Conservation (phyloP, 2,113 vertebrate species). For the Cariama cristata region DNA sequence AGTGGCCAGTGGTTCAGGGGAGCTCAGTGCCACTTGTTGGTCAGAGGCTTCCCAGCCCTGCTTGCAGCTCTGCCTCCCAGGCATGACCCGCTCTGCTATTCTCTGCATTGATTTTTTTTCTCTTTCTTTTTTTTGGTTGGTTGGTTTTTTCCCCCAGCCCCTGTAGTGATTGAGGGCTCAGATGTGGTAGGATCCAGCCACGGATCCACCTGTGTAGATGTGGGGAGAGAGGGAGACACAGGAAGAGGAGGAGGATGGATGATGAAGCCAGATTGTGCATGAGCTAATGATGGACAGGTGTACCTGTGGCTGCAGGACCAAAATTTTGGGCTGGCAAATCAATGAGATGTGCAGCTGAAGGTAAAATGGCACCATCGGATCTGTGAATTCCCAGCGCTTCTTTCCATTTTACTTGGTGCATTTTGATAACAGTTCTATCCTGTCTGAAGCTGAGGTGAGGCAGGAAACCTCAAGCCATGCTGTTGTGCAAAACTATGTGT, state of each 20-base stretch:
- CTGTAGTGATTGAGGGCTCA: neutral
- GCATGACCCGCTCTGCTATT: neutral
- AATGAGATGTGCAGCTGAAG: neutral
- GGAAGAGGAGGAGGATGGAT: neutral
- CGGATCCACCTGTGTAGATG: neutral
- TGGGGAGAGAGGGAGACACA: neutral
- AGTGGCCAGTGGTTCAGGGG: neutral
- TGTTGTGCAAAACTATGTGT: neutral
- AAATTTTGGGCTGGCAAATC: neutral
- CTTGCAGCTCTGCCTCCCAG: neutral
- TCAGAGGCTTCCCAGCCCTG: neutral
- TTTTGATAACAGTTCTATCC: neutral
- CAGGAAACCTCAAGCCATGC: neutral
- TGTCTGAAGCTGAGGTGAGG: neutral
- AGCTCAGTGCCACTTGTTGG: neutral
- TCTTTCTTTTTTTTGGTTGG: neutral
- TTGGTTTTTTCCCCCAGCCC: too few species aligned
- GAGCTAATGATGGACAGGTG: neutral
- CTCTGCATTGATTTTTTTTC: neutral
- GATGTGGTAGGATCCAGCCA: neutral
- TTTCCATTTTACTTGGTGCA: neutral
- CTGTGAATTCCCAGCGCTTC: neutral
- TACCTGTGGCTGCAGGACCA: neutral
- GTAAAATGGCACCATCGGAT: neutral
- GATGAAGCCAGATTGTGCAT: neutral